phyloP scores from a whole-genome alignment of 2,888 invertebrate genomes.

The Hermodice carunculata region DNA sequence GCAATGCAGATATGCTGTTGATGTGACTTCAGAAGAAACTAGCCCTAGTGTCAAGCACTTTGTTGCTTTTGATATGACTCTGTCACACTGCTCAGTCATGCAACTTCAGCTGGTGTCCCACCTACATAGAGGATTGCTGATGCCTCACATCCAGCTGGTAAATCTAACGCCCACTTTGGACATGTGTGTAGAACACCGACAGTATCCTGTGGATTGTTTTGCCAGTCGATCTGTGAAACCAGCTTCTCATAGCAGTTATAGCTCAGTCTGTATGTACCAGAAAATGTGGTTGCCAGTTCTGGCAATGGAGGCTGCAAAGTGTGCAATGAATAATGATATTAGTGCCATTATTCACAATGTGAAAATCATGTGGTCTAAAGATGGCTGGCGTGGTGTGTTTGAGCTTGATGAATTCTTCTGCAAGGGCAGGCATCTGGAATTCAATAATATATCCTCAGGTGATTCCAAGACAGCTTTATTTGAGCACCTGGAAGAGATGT shows the following conservation, averaged over 20 bases:
- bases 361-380: not conserved
- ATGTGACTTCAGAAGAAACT: too few relatives aligned
- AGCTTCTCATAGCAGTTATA: not conserved
- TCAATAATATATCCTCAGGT: not conserved
- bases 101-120: slow-evolving; percentile 4
- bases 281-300: not conserved
- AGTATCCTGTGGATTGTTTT: slow-evolving; percentile 14
- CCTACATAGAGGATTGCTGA: not conserved
- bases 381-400: not conserved
- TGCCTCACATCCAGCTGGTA: slow-evolving; percentile 6
- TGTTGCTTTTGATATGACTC: slow-evolving; percentile 12
- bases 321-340: not conserved
- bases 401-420: not conserved
- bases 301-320: slow-evolving; percentile 4
- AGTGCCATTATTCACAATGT: slow-evolving; percentile 2
- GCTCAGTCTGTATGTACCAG: not conserved
- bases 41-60: slow-evolving; percentile 26
- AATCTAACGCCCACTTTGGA: slow-evolving; percentile 3
- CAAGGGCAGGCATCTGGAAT: not conserved
- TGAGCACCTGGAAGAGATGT: not conserved
- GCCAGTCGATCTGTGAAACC: not conserved
- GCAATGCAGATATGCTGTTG: too few relatives aligned
- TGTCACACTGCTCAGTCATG: too few relatives aligned
- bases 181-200: slow-evolving; percentile 12
- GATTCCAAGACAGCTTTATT: not conserved